These are phyloP conservation scores for Zaprionus nigranus DNA, from an alignment of 1,140 invertebrate genomes.

Conservation along the genomic window DNA sequence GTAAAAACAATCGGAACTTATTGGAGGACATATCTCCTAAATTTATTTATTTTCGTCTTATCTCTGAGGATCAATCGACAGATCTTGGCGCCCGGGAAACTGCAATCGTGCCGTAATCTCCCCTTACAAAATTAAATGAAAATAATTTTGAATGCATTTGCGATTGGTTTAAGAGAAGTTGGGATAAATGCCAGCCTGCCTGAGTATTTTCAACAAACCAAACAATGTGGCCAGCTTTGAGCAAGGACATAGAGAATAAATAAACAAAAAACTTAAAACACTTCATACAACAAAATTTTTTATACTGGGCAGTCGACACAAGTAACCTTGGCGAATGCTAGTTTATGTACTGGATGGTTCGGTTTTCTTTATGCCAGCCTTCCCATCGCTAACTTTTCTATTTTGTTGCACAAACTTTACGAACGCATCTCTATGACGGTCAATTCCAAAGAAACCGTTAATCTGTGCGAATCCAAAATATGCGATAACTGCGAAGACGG, in stretches of 20 bases:
- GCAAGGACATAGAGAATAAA: background rate
- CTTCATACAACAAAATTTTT: conserved; percentile 17
- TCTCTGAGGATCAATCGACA: too few relatives aligned
- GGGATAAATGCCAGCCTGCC: conserved; percentile 7
- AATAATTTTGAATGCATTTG: conserved; percentile 2
- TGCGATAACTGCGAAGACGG: conserved; percentile 58
- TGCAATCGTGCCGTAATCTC: too few relatives aligned
- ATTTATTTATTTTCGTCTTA: too few relatives aligned
- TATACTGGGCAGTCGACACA: conserved; percentile 16
- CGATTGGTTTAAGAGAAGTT: background rate
- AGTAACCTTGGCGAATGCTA: background rate
- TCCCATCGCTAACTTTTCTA: background rate
- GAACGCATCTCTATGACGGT: conserved; percentile 32
- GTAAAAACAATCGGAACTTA: too few relatives aligned
- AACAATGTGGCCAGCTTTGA: background rate
- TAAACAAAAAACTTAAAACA: background rate
- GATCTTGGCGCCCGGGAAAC: too few relatives aligned
- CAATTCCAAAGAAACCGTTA: conserved; percentile 49
- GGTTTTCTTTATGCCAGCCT: background rate
- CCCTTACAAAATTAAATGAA: background rate
- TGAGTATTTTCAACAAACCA: background rate
- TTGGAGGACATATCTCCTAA: too few relatives aligned
- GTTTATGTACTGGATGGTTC: background rate
- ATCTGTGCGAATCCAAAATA: conserved; percentile 75
- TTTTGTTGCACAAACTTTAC: conserved; percentile 36